Base-by-base conservation (phyloP, 2,797 vertebrate genomes). In the Aviceda cuculoides region DNA sequence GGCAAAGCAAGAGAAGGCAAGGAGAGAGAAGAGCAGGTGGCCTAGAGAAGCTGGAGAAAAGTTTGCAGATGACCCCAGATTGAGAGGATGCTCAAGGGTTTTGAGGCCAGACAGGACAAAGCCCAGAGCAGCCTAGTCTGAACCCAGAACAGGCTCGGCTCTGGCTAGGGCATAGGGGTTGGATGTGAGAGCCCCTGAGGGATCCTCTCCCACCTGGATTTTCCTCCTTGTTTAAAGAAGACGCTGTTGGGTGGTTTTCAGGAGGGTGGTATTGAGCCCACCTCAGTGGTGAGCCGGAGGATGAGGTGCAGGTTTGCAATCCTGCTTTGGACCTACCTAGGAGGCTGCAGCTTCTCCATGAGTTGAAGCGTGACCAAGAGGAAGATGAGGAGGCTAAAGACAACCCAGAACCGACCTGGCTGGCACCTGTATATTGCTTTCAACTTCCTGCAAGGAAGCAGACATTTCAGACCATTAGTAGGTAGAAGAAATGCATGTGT, bases 281-380 rank as follows among this genome's bases (percentile, higher is more conserved):
- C 24, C 44, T 81, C 33, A 17, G 26, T 7, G 19, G 66, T 14
- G 50, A 65, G 61, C 53, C 42, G 50, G 37, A 80, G 73, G 33
- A 21, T 0, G 11, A 79, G 39, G 5, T 39, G 19, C 77, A 89
- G 74, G 33, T 87, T 39, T 47, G 4, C 25, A 40, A 3, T 24
- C 39, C 50, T 70, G 63, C 59, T 66, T 56, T 66, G 55, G 58
- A 93, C 95, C 56, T 97, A 99, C 98, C 97, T 97, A 80, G 92
- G 82, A 83, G 97, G 97, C 37, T 95, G 96, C 44, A 98, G 78
- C 11, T 98, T 97, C 88, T 97, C 97, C 56, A 98, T 50, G 26
- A 98, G 97, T 93, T 98, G 98, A 59, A 99, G 93, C 1, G 67
- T 95, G 44, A 98, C 81, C 56, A 97, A 97, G 89, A 98, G 82